Conservation (phyloP, 2,797 vertebrate species). For the Bothrops alternatus region DNA sequence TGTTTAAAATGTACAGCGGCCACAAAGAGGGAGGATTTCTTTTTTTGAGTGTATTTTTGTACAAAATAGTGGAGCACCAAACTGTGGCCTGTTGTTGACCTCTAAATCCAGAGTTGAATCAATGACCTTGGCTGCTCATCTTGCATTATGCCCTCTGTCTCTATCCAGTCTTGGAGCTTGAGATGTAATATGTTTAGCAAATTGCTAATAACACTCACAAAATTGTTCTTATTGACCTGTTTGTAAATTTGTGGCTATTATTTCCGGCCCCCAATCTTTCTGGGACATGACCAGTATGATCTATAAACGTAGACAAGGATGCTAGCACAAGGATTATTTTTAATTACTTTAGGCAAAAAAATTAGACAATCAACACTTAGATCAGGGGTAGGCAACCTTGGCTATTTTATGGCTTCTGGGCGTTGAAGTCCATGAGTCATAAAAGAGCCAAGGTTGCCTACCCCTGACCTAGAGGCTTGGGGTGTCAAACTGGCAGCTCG, state of each 20-base stretch:
- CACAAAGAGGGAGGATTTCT: neutral
- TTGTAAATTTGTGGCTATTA: neutral
- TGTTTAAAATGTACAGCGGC: neutral
- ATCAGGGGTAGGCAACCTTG: no score
- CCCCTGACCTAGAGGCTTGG: no score
- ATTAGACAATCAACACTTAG: neutral
- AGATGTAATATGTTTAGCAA: neutral
- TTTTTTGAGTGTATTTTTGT: neutral
- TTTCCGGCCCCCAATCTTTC: neutral
- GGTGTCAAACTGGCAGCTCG: no score
- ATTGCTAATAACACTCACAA: neutral
- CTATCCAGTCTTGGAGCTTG: neutral
- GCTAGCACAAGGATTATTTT: neutral
- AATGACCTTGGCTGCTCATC: neutral
- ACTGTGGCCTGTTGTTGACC: no score
- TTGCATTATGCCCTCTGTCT: neutral
- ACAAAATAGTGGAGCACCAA: neutral
- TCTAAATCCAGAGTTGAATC: neutral
- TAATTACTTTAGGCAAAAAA: neutral
- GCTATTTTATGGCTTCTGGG: no score
- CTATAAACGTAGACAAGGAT: neutral
- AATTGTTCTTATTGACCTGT: neutral
- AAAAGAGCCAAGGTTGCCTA: no score
- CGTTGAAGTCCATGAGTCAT: no score
- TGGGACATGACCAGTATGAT: neutral